Base-by-base conservation (phyloP, 1,140 invertebrate genomes). In the Lepidurus packardi region DNA sequence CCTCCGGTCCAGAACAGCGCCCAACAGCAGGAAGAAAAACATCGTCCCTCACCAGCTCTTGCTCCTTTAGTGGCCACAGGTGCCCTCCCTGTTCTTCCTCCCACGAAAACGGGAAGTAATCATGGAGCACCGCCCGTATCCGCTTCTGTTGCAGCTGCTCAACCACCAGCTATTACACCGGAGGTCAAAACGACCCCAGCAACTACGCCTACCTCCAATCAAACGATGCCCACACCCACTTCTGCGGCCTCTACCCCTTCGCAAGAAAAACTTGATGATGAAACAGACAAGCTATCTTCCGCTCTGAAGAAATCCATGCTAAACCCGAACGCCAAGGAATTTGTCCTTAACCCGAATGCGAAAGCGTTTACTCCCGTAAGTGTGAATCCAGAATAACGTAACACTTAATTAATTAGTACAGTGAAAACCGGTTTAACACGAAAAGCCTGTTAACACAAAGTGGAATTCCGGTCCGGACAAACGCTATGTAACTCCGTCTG, bases 251-350 rank as follows among this genome's bases (percentile, higher is more conserved):
- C 74, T 21, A 78, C 25, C 10, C n/a, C 41, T 73, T 47, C 75
- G 13, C 73, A 80, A n/a, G 76, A 75, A 77, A 81, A 81, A 43
- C 76, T 73, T 25, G 80, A 79, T 5, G 82, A 82, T 9, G 80
- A 81, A 42, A 82, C 87, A 11, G 90, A 91, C 42, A 91, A 91
- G 81, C 87, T 89, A 65, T 87, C 89, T 7, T 87, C 85, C 74
- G 88, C 89, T 25, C 85, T 91, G 42, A 92, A 92, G 82, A 92
- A 92, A 83, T 94, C 92, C 24, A 94, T 89, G 1, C 87, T 95
- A 44, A 95, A 95, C 88, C 93, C 93, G 43, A 92, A 95, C 84
- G 93, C 93, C 24, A 95, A 95, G 85, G 93, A 94, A 86, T 95
- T 94, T 86, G 86, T 88, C 16, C 86, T 90, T 75, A 95, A 95